Evolutionary conservation across 2,113 vertebrate species (phyloP), one percentile per base, ranked within the genome.

Genomic region (Xiphophorus couchianus): DNA sequence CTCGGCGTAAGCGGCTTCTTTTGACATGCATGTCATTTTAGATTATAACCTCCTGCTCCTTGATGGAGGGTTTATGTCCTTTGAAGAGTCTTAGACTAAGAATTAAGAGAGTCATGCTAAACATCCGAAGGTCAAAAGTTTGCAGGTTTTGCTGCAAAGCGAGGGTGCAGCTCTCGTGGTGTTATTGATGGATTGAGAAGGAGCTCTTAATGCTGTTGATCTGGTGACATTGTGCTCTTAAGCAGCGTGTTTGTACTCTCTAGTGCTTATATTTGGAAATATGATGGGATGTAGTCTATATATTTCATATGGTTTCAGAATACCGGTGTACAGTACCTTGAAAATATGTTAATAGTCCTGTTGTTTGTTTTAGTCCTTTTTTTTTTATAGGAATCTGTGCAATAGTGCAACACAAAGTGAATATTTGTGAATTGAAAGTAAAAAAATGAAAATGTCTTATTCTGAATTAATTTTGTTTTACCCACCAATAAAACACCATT

Each of bases 61-160:
- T 48, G 74, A 44, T 37, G 27, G 44, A 82, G 66, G 65, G 70
- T 68, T 88, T 85, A 77, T 69, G 66, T 84, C 74, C 65, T 84
- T 81, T 83, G 48, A 82, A 74, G 60, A 73, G 64, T 80, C 64
- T 84, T 84, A 77, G 62, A 77, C 65, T 42, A 65, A 70, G 74
- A 82, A 84, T 88, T 86, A 89, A 61, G 84, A 77, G 76, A n/a
- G 25, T 58, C 85, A 30, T 31, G 72, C 64, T 70, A 80, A 84
- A 88, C 66, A 84, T 22, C 10, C 29, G 54, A 62, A 84, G 77
- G 87, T 88, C 75, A 79, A 76, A 64, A 81, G 84, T 85, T 85
- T 44, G 69, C 3, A 4, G 29, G 65, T 67, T 75, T 84, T 83
- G 60, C 76, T 71, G 69, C 35, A 58, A 66, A 48, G 48, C 72